A percentile compares a stretch with the other conserved stretches of the same genome.
These are phyloP conservation scores for Wiebesia pumilae DNA, from an alignment of 1,140 invertebrate species.

Conservation along the genomic window DNA sequence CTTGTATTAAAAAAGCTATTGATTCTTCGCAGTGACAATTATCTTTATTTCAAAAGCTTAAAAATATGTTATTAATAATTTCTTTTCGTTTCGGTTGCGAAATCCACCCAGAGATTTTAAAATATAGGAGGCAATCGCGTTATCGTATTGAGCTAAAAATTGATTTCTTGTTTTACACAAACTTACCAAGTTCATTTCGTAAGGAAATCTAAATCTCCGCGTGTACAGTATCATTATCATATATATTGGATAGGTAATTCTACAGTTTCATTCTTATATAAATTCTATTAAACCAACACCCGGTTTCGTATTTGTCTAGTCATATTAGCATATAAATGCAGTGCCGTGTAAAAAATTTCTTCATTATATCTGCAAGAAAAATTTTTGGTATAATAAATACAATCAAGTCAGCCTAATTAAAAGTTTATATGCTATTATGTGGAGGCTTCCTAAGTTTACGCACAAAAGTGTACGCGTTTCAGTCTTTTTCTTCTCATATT, in stretches of 20 bases:
- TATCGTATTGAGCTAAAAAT: background rate
- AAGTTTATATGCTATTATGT: slow-evolving; percentile 44
- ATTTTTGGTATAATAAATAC: slow-evolving; percentile 39
- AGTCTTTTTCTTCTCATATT: slow-evolving; percentile 35
- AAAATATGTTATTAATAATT: no score
- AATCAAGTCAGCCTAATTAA: slow-evolving; percentile 43
- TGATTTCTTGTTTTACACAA: background rate
- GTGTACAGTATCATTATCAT: slow-evolving; percentile 5
- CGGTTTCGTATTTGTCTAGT: background rate
- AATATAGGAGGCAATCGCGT: background rate
- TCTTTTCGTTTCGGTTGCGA: background rate
- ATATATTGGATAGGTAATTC: slow-evolving; percentile 15
- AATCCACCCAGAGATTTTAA: no score
- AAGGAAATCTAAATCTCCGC: slow-evolving; percentile 1
- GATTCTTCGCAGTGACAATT: background rate
- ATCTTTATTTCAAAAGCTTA: no score
- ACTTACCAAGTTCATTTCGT: background rate
- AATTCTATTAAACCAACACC: slow-evolving; percentile 41
- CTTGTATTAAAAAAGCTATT: background rate
- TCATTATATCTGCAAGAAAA: background rate
- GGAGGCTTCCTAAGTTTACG: slow-evolving; percentile 23
- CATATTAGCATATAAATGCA: slow-evolving; percentile 43
- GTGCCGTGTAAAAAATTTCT: slow-evolving; percentile 25
- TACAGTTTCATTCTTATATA: slow-evolving; percentile 23
- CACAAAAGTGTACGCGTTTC: background rate